Evolutionary conservation across 2,113 vertebrate genomes (phyloP).

Genomic region (Chinchilla lanigera): DNA sequence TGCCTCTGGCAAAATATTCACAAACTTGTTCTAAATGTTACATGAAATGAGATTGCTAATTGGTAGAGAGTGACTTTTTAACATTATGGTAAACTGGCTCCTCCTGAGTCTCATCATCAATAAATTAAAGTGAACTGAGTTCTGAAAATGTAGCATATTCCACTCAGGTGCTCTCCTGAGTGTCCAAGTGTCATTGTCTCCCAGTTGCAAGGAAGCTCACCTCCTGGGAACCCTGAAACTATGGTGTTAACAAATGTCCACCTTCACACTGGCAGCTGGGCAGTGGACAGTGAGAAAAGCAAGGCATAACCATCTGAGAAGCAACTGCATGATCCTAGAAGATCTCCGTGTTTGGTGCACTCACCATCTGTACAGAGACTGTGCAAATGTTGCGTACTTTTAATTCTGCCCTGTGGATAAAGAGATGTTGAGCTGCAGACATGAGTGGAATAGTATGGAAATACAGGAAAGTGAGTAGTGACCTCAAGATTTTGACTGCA

Average conservation of each 20-base stretch:
- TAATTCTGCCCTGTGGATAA: background rate
- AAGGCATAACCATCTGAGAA: background rate
- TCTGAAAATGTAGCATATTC: background rate
- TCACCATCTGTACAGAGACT: background rate
- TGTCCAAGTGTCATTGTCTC: background rate
- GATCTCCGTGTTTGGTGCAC: background rate
- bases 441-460: background rate
- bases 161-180: background rate
- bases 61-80: background rate
- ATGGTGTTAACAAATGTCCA: background rate
- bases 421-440: background rate
- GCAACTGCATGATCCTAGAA: background rate
- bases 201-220: background rate
- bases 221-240: background rate
- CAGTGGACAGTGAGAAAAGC: background rate
- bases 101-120: background rate
- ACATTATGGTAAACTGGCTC: background rate
- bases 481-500: background rate
- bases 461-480: background rate
- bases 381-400: background rate
- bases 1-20: slow-evolving; percentile 31
- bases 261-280: background rate
- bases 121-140: background rate
- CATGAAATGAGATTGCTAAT: background rate
- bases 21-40: background rate